These are phyloP conservation scores for Microcaecilia unicolor DNA, from an alignment of 2,797 vertebrate genomes.

Conservation along the genomic window DNA sequence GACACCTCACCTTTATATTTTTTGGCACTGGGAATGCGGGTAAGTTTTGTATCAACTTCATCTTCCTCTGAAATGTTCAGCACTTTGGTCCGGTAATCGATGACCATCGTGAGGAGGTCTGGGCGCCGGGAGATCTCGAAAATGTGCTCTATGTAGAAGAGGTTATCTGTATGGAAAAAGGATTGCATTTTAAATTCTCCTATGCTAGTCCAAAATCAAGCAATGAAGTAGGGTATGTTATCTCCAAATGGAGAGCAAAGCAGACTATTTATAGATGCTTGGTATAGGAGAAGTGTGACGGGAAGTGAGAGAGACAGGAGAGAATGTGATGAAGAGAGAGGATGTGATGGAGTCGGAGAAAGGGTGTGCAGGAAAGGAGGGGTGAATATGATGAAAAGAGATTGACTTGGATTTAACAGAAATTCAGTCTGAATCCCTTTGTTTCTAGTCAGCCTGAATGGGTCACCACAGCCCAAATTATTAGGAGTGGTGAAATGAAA, in stretches of 20 bases:
- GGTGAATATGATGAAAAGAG: neutral
- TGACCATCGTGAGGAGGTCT: constrained; percentile 82
- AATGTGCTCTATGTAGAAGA: constrained; percentile 92
- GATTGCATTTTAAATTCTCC: too few relatives aligned
- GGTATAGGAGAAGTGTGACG: too few relatives aligned
- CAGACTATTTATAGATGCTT: too few relatives aligned
- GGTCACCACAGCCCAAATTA: too few relatives aligned
- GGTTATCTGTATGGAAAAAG: constrained; percentile 68
- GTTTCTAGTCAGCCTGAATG: too few relatives aligned
- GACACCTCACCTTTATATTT: constrained; percentile 91
- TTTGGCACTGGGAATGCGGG: constrained; percentile 90
- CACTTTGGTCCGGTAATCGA: constrained; percentile 88
- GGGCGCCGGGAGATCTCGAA: constrained; percentile 91
- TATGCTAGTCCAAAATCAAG: too few relatives aligned
- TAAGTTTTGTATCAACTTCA: constrained; percentile 91
- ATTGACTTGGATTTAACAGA: too few relatives aligned
- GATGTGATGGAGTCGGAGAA: rapidly evolving
- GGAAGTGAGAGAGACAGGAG: too few relatives aligned
- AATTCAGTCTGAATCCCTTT: too few relatives aligned
- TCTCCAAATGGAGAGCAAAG: too few relatives aligned
- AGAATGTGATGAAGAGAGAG: neutral
- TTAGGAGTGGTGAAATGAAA: too few relatives aligned
- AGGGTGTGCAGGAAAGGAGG: neutral
- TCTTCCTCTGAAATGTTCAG: constrained; percentile 92
- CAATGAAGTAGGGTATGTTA: too few relatives aligned